phyloP scores from a whole-genome alignment of 2,888 invertebrate species.

The Lordiphosa fenestrarum region DNA sequence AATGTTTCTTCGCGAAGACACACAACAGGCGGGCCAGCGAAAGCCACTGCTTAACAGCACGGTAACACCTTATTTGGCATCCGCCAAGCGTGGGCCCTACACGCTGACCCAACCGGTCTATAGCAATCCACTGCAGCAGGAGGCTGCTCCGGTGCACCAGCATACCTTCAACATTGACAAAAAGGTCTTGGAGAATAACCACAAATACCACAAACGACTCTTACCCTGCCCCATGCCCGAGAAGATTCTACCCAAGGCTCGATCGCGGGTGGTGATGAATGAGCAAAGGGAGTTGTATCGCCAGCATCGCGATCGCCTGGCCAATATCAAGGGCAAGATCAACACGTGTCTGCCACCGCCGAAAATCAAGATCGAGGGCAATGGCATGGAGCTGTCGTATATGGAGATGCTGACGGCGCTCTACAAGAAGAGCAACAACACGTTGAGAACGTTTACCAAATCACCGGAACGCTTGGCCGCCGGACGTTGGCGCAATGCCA shows the following conservation, averaged over 20 bases:
- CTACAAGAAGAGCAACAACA: constrained; percentile 54
- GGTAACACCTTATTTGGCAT: constrained; percentile 41
- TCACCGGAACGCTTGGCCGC: constrained; percentile 58
- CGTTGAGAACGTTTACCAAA: constrained; percentile 53
- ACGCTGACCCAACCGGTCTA: constrained; percentile 52
- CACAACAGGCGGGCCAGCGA: background rate
- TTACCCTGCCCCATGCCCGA: constrained; percentile 31
- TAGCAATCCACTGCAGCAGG: constrained; percentile 16
- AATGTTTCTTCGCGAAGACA: constrained; percentile 53
- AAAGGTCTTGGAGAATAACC: constrained; percentile 27
- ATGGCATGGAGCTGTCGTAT: constrained; percentile 56
- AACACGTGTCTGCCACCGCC: constrained; percentile 50
- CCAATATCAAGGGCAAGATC: constrained; percentile 66
- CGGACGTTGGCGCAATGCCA: constrained; percentile 53
- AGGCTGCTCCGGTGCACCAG: constrained; percentile 16
- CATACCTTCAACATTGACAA: constrained; percentile 56
- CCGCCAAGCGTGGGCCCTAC: constrained; percentile 46
- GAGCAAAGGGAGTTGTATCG: constrained; percentile 60
- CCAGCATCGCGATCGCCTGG: constrained; percentile 63
- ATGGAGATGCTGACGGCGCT: constrained; percentile 67
- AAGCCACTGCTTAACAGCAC: constrained; percentile 10
- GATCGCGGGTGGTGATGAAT: constrained; percentile 37
- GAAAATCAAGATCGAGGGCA: constrained; percentile 46
- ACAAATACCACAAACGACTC: constrained; percentile 46
- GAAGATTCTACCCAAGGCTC: background rate